Evolutionary conservation across 35 echinoderm and acorn worm species (phyloP).

Genomic region (Ophioderma brevispina): DNA sequence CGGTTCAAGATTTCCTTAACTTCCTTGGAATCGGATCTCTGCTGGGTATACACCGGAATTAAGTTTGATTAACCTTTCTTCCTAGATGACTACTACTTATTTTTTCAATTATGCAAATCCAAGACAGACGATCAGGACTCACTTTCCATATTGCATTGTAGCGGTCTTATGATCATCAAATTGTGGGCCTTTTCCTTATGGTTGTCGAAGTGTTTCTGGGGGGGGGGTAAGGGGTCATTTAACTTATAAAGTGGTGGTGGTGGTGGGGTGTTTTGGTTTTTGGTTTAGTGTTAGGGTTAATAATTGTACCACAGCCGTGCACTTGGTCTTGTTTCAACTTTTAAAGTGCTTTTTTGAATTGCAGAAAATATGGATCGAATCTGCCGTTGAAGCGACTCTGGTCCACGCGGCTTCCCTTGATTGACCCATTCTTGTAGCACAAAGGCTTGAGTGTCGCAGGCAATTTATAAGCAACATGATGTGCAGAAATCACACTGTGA

Average conservation of each 20-base stretch:
- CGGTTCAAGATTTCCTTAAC: not conserved
- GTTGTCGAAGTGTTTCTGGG: no score
- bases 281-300: not conserved
- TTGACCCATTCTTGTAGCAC: not conserved
- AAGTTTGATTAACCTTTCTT: not conserved
- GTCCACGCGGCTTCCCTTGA: not conserved
- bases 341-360: not conserved
- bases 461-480: not conserved
- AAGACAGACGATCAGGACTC: not conserved
- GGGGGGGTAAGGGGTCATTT: no score
- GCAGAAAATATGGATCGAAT: not conserved
- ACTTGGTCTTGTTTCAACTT: not conserved
- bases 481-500: not conserved
- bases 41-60: not conserved
- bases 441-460: not conserved
- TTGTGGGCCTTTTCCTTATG: not conserved
- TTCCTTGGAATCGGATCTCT: not conserved
- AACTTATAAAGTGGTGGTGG: no score
- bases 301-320: not conserved
- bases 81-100: not conserved
- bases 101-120: not conserved
- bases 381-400: not conserved
- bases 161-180: not conserved
- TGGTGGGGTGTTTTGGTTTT: no score
- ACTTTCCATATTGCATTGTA: not conserved